Conservation (phyloP, 2,113 vertebrate species). For the Arizona elegans region DNA sequence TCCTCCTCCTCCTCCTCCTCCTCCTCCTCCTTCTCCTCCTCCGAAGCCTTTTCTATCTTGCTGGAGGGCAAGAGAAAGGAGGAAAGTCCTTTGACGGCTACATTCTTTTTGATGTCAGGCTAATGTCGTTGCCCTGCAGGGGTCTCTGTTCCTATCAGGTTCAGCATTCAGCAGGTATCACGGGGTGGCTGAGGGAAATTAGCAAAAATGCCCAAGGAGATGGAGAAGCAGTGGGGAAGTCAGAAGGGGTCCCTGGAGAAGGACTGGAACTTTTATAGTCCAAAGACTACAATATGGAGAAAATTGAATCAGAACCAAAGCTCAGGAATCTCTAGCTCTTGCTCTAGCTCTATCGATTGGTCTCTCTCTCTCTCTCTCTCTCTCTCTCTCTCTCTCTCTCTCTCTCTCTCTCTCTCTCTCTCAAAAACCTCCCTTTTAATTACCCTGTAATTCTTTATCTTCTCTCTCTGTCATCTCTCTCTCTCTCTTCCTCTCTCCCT, state of each 20-base stretch:
- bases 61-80: conserved; percentile 48
- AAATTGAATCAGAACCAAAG: conserved; percentile 11
- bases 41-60: neutral
- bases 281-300: neutral
- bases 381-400: neutral
- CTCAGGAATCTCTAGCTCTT: neutral
- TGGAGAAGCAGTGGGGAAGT: neutral
- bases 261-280: conserved; percentile 4
- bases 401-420: neutral
- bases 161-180: conserved; percentile 44
- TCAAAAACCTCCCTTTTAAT: neutral
- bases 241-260: neutral
- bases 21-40: conserved; percentile 5
- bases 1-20: conserved; percentile 32
- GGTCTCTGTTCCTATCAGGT: conserved; percentile 51
- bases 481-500: too few species aligned
- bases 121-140: conserved; percentile 53
- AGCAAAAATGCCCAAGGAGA: neutral
- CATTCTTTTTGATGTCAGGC: conserved; percentile 39
- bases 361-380: neutral
- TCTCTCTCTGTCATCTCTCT: too few species aligned
- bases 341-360: neutral
- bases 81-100: conserved; percentile 44
- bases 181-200: neutral
- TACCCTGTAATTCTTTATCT: too few species aligned